Evolutionary conservation across 2,888 invertebrate genomes (phyloP).

Genomic region (Lysandra coridon): DNA sequence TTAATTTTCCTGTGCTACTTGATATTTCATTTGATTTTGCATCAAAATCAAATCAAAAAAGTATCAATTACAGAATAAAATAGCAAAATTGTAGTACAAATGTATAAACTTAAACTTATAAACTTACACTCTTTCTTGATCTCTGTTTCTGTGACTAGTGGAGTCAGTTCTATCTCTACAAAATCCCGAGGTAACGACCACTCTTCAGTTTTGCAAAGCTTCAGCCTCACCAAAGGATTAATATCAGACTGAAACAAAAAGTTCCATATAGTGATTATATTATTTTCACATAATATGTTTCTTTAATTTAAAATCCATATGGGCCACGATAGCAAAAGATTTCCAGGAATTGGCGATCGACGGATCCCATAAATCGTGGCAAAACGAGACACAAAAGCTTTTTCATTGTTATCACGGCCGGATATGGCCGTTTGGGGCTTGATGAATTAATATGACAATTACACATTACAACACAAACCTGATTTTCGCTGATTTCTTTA

Average conservation of each 20-base stretch:
- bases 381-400: no score
- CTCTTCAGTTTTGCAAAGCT: neutral
- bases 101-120: neutral
- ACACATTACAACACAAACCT: neutral
- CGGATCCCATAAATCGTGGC: no score
- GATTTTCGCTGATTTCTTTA: constrained; percentile 16
- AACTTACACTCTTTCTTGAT: neutral
- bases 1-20: no score
- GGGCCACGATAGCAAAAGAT: no score
- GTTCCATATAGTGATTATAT: neutral
- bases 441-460: no score
- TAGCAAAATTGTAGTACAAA: neutral
- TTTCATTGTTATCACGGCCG: no score
- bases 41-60: no score
- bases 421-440: no score
- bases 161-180: neutral
- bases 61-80: neutral
- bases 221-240: neutral
- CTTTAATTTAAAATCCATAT: no score
- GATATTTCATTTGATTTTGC: no score
- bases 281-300: neutral
- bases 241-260: neutral
- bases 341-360: no score
- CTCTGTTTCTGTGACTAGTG: neutral
- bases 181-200: neutral